A percentile compares a stretch with the other conserved stretches of the same genome.
Conservation (phyloP, 2,113 vertebrate genomes). For the Grus americana region DNA sequence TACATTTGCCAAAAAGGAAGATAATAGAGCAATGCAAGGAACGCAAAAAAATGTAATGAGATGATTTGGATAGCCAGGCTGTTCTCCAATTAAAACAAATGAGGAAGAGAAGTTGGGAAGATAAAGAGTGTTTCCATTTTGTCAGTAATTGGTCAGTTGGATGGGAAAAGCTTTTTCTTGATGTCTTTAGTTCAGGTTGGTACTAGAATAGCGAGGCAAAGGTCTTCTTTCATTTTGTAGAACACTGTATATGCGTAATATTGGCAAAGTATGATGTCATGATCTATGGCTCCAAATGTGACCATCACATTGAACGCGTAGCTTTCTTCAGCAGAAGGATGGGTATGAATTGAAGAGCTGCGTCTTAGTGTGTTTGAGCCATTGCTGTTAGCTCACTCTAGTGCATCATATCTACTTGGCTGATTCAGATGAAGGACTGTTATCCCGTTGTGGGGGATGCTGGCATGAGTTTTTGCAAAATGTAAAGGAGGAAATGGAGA, state of each 20-base stretch:
- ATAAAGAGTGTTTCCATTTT: neutral
- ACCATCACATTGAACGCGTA: fast-evolving
- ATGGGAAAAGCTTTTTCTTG: neutral
- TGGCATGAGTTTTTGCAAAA: neutral
- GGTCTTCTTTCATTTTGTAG: neutral
- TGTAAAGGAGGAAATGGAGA: neutral
- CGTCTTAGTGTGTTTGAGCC: neutral
- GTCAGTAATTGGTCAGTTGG: neutral
- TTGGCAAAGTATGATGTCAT: neutral
- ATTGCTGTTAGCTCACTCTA: neutral
- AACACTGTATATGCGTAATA: fast-evolving
- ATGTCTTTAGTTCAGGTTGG: neutral
- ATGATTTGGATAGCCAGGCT: neutral
- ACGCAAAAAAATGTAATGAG: neutral
- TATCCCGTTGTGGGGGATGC: neutral
- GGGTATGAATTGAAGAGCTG: neutral
- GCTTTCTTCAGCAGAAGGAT: neutral
- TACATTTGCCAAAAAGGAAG: neutral
- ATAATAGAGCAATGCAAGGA: neutral
- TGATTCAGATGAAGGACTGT: neutral
- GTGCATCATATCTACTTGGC: neutral
- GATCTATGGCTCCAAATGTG: neutral
- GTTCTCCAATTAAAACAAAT: neutral
- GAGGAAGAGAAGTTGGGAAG: neutral
- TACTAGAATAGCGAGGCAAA: neutral